Evolutionary conservation across 2,888 invertebrate species (phyloP).

Genomic region (Eumerus sabulonum): DNA sequence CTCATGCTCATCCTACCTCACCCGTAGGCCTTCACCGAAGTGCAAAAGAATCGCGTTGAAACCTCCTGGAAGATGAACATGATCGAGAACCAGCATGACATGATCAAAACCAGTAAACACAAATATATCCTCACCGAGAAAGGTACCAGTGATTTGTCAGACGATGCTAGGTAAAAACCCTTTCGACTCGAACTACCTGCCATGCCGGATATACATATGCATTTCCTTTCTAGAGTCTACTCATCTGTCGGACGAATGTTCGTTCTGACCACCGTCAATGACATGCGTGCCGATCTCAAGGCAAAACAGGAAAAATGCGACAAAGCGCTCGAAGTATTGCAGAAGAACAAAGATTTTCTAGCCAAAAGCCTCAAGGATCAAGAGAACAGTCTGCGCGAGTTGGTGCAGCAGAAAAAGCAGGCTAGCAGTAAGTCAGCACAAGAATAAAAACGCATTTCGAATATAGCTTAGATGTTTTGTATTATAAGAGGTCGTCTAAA

Average conservation of each 20-base stretch:
- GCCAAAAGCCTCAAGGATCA: constrained; percentile 88
- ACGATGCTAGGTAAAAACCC: constrained; percentile 77
- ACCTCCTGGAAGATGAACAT: constrained; percentile 87
- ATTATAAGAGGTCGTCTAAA: constrained; percentile 79
- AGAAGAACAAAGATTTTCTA: constrained; percentile 86
- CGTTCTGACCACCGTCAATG: constrained; percentile 83
- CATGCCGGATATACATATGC: too few species aligned
- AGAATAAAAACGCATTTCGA: constrained; percentile 34
- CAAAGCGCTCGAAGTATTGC: constrained; percentile 85
- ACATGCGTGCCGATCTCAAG: constrained; percentile 83
- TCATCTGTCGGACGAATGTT: constrained; percentile 90
- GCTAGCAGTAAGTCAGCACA: constrained; percentile 72
- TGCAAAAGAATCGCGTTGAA: constrained; percentile 88
- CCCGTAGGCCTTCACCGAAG: constrained; percentile 86
- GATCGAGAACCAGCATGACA: constrained; percentile 85
- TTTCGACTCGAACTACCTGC: too few species aligned
- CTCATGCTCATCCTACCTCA: background rate
- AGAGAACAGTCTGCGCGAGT: constrained; percentile 89
- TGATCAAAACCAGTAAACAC: constrained; percentile 84
- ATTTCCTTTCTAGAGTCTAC: constrained; percentile 75
- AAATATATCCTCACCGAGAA: constrained; percentile 86
- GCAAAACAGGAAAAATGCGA: constrained; percentile 82
- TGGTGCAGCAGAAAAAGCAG: constrained; percentile 85
- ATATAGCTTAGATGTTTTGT: constrained; percentile 21
- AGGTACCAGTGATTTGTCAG: constrained; percentile 75